Evolutionary conservation across 1,140 invertebrate species (phyloP).

Genomic region (Branchinecta lindahli): DNA sequence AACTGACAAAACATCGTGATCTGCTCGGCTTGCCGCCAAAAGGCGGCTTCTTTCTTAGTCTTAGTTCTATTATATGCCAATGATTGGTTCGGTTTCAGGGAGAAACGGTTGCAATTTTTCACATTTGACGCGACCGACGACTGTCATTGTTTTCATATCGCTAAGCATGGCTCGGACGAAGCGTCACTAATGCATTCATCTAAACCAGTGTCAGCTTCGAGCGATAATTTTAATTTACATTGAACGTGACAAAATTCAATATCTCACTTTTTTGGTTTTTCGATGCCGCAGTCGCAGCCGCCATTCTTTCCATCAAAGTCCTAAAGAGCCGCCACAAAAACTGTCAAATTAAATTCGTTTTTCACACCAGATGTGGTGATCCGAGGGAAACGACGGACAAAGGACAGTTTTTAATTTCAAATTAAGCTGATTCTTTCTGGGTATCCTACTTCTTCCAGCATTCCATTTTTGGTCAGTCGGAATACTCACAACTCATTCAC

Average conservation of each 20-base stretch:
- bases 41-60: too few relatives aligned
- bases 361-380: not conserved
- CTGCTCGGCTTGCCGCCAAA: too few relatives aligned
- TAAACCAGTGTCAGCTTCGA: not conserved
- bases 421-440: not conserved
- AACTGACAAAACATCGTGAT: too few relatives aligned
- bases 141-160: not conserved
- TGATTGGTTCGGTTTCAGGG: too few relatives aligned
- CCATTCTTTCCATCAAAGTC: too few relatives aligned
- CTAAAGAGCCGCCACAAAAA: not conserved
- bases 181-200: constrained; percentile 8
- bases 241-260: constrained; percentile 10
- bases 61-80: too few relatives aligned
- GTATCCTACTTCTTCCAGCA: too few relatives aligned
- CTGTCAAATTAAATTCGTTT: constrained; percentile 1
- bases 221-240: not conserved
- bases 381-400: not conserved
- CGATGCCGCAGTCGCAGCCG: not conserved
- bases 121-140: not conserved
- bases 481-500: too few relatives aligned
- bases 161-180: not conserved
- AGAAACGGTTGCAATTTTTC: too few relatives aligned
- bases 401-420: not conserved
- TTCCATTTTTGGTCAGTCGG: too few relatives aligned
- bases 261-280: not conserved